Percentiles rank a stretch among this genome's conserved stretches.
Conservation (phyloP, 2,113 vertebrate genomes). For the Dicerorhinus sumatrensis region DNA sequence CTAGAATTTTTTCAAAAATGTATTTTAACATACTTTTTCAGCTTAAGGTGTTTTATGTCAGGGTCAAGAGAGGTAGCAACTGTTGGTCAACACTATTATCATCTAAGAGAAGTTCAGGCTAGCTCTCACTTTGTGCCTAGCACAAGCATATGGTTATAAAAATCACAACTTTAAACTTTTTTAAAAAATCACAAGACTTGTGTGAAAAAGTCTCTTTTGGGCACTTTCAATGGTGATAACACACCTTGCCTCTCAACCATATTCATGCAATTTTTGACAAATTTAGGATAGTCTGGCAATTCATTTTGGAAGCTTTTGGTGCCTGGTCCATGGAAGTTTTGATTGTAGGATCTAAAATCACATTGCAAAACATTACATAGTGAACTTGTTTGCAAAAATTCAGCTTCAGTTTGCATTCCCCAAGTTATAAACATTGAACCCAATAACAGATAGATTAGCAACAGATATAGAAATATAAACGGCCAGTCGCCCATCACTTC, state of each 20-base stretch:
- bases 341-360: background rate
- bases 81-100: background rate
- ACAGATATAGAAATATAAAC: background rate
- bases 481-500: background rate
- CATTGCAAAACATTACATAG: background rate
- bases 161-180: background rate
- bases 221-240: background rate
- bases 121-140: background rate
- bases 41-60: background rate
- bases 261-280: constrained; percentile 5
- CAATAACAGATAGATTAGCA: background rate
- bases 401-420: background rate
- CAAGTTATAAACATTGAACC: background rate
- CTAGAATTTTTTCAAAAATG: background rate
- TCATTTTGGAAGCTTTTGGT: background rate
- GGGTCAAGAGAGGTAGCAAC: background rate
- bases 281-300: background rate
- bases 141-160: background rate
- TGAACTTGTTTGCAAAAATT: background rate
- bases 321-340: background rate
- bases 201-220: constrained; percentile 24
- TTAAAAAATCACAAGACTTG: background rate
- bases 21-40: background rate
- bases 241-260: background rate
- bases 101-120: background rate